Percentiles rank a stretch among this genome's conserved stretches.
These are phyloP conservation scores for Listrodromus nycthemerus DNA, from an alignment of 2,888 invertebrate species.

Conservation along the genomic window DNA sequence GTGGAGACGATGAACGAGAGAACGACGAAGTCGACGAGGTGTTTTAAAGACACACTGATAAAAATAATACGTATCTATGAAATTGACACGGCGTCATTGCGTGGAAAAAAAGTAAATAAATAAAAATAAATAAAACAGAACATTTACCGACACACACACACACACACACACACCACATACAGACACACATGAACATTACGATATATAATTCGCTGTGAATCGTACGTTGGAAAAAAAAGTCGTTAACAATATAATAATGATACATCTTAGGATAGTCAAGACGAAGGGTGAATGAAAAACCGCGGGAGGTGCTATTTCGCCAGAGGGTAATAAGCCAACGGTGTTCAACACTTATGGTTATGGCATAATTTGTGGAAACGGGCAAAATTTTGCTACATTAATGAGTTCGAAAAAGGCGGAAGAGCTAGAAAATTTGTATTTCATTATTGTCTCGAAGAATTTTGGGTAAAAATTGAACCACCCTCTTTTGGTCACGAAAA, in stretches of 20 bases:
- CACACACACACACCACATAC: conserved; percentile 7
- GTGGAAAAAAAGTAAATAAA: conserved; percentile 33
- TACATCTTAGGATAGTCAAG: conserved; percentile 50
- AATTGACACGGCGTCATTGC: conserved; percentile 38
- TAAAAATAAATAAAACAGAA: background rate
- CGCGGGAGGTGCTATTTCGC: conserved; percentile 50
- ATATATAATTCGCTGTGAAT: conserved; percentile 64
- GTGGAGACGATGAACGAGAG: conserved; percentile 5
- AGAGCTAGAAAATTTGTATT: background rate
- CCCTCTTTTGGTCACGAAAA: too few relatives aligned
- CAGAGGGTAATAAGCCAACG: conserved; percentile 42
- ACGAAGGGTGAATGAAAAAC: conserved; percentile 19
- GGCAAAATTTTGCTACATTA: conserved; percentile 34
- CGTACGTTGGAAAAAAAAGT: conserved; percentile 56
- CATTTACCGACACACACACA: conserved; percentile 1
- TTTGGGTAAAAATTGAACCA: background rate
- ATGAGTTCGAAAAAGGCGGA: background rate
- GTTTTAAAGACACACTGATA: conserved; percentile 1
- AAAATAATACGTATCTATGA: conserved; percentile 13
- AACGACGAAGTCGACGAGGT: conserved; percentile 18
- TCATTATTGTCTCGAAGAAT: background rate
- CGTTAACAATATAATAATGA: conserved; percentile 59
- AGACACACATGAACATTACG: conserved; percentile 34
- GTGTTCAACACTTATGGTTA: conserved; percentile 43
- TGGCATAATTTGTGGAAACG: conserved; percentile 22